phyloP scores from a whole-genome alignment of 2,113 vertebrate species.

The Psilopsiagon aymara region DNA sequence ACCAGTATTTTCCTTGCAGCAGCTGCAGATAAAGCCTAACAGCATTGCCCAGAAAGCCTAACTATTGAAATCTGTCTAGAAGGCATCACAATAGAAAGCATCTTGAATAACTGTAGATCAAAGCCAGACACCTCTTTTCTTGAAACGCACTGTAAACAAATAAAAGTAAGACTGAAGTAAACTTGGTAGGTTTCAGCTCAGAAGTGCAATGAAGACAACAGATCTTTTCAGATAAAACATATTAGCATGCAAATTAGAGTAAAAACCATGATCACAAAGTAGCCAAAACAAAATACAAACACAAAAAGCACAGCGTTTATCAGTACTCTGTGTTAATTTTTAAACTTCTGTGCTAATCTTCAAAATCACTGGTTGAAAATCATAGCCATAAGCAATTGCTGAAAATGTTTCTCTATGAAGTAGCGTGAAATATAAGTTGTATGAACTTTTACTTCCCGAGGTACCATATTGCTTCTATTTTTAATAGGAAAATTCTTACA shows the following conservation, averaged over 20 bases:
- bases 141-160: neutral
- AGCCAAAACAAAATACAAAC: neutral
- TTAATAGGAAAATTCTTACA: neutral
- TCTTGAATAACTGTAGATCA: neutral
- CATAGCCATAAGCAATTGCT: neutral
- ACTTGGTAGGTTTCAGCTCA: neutral
- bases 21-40: neutral
- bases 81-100: neutral
- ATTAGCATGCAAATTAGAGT: neutral
- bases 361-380: neutral
- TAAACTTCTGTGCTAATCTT: neutral
- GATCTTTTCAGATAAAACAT: neutral
- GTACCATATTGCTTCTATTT: neutral
- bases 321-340: neutral
- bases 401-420: neutral
- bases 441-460: neutral
- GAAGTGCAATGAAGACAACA: conserved; percentile 2
- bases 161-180: neutral
- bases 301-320: conserved; percentile 22
- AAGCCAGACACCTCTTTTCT: neutral
- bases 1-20: neutral
- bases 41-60: neutral
- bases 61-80: neutral
- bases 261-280: neutral
- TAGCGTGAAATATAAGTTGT: neutral